Conservation (phyloP, 2,888 invertebrate species). For the Tachina grossa region DNA sequence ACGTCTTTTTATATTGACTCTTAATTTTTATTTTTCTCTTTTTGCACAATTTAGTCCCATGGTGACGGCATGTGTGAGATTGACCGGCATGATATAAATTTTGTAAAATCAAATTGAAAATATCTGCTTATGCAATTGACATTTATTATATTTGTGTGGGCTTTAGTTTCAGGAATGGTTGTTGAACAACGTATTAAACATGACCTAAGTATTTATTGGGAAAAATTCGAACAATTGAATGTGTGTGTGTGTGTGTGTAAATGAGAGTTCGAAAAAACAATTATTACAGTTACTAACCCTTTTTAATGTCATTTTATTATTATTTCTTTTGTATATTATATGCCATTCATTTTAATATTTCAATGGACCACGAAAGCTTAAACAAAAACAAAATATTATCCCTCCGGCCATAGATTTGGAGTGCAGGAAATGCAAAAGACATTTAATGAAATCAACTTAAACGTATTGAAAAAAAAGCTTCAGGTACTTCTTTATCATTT, state of each 20-base stretch:
- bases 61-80: conserved; percentile 14
- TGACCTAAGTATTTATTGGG: conserved; percentile 50
- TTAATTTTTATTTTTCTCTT: too few species aligned
- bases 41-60: neutral
- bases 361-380: too few species aligned
- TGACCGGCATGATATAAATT: conserved; percentile 52
- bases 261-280: conserved; percentile 13
- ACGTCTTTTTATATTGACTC: too few species aligned
- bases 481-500: too few species aligned
- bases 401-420: too few species aligned
- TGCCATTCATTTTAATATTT: neutral
- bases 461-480: too few species aligned
- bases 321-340: neutral
- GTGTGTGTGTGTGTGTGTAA: neutral
- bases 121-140: conserved; percentile 66
- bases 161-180: conserved; percentile 51
- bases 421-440: too few species aligned
- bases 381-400: neutral
- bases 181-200: conserved; percentile 18
- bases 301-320: conserved; percentile 31
- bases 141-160: conserved; percentile 67
- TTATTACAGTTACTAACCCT: conserved; percentile 59
- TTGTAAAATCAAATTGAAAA: conserved; percentile 50
- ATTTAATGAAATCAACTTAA: too few species aligned
- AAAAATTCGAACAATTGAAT: neutral